Percentiles rank a stretch among this genome's conserved stretches.
Evolutionary conservation across 2,113 vertebrate genomes (phyloP).

Genomic region (Tachysurus fulvidraco): DNA sequence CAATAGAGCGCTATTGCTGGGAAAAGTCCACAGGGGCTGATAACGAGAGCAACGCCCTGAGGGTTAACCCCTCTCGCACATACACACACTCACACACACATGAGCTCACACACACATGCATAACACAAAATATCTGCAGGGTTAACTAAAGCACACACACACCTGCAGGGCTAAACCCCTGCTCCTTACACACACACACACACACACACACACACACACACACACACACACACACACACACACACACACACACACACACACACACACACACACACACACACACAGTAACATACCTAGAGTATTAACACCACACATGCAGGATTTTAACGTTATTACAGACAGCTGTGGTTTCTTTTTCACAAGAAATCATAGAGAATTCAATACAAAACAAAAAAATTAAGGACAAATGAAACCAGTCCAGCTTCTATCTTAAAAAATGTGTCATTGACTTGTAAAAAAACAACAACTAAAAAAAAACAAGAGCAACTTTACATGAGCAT

Average conservation of each 20-base stretch:
- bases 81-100: slow-evolving; percentile 22
- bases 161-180: slow-evolving; percentile 1
- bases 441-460: neutral
- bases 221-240: neutral
- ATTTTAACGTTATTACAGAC: neutral
- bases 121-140: slow-evolving; percentile 18
- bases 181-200: neutral
- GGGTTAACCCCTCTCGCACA: slow-evolving; percentile 24
- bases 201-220: neutral
- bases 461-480: neutral
- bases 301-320: neutral
- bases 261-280: neutral
- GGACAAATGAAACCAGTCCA: neutral
- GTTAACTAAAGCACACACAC: slow-evolving; percentile 8
- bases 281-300: neutral
- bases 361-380: neutral
- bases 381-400: neutral
- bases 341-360: neutral
- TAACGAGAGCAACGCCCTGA: slow-evolving; percentile 54
- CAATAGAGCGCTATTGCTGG: slow-evolving; percentile 73
- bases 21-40: slow-evolving; percentile 71
- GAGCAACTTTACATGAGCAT: neutral
- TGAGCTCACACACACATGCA: slow-evolving; percentile 1
- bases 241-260: neutral
- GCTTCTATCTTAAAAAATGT: neutral